Conservation (phyloP, 2,113 vertebrate species). For the Nannobrachium achirus region DNA sequence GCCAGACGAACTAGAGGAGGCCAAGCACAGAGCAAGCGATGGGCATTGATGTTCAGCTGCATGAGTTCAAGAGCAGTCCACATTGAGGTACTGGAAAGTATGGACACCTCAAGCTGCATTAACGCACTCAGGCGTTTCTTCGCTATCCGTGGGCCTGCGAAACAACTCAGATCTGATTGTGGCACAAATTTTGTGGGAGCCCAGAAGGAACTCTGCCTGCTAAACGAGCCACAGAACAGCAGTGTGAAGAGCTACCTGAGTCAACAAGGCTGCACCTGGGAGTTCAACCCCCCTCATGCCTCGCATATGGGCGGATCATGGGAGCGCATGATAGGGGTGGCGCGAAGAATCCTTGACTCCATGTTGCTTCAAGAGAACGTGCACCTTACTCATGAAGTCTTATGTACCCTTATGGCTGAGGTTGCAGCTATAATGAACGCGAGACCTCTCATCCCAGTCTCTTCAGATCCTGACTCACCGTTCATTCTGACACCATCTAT, state of each 20-base stretch:
- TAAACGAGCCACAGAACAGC: too few relatives aligned
- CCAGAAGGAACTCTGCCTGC: not conserved
- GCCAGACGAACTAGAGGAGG: not conserved
- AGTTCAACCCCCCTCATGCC: not conserved
- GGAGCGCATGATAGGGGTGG: conserved; percentile 1
- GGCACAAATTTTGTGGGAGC: not conserved
- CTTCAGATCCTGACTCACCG: not conserved
- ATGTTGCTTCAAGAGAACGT: not conserved
- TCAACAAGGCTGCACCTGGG: not conserved
- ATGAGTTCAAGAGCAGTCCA: conserved; percentile 6
- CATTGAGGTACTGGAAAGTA: conserved; percentile 2
- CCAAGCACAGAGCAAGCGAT: not conserved
- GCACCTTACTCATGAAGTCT: not conserved
- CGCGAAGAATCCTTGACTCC: not conserved
- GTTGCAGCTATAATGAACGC: not conserved
- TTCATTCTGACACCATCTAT: conserved; percentile 9
- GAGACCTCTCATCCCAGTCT: not conserved
- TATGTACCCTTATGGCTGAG: conserved; percentile 3
- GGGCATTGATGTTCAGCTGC: conserved; percentile 2
- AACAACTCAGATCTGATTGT: not conserved
- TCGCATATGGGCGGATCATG: not conserved
- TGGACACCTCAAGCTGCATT: not conserved
- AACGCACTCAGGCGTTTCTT: not conserved
- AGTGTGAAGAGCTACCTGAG: not conserved
- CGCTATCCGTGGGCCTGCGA: conserved; percentile 6